Conservation (phyloP, 2,113 vertebrate species). For the Bos indicus region DNA sequence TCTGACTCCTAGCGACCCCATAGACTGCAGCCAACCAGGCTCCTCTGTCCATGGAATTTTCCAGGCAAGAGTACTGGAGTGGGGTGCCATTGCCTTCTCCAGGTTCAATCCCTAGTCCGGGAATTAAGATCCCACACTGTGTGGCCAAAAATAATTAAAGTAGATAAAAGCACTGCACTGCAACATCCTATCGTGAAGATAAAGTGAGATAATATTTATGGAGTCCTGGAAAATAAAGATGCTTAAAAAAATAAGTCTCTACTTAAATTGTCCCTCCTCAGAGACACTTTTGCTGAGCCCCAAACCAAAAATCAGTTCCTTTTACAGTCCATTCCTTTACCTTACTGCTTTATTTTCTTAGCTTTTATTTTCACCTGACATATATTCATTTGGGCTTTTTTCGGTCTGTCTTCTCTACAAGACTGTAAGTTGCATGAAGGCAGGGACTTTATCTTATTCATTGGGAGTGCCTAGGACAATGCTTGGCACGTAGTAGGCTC, state of each 20-base stretch:
- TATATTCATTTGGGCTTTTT: neutral
- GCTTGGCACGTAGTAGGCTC: neutral
- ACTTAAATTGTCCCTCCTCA: neutral
- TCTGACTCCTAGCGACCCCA: too few relatives aligned
- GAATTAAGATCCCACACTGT: neutral
- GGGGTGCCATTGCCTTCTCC: too few relatives aligned
- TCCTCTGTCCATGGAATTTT: too few relatives aligned
- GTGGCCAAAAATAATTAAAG: neutral
- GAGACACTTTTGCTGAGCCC: neutral
- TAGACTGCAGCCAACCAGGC: too few relatives aligned
- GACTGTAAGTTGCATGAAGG: neutral
- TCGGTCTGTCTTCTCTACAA: neutral
- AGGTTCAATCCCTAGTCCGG: neutral
- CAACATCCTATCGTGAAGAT: neutral
- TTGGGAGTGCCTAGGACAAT: neutral
- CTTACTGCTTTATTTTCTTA: neutral
- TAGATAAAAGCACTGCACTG: neutral
- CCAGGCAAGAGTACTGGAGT: too few relatives aligned
- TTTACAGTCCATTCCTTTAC: neutral
- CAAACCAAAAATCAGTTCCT: neutral
- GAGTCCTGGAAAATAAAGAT: neutral
- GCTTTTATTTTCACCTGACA: neutral
- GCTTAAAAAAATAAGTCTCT: neutral
- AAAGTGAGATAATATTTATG: neutral
- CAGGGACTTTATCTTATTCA: neutral